Conservation (phyloP, 2,113 vertebrate species). For the Gobio gobio region DNA sequence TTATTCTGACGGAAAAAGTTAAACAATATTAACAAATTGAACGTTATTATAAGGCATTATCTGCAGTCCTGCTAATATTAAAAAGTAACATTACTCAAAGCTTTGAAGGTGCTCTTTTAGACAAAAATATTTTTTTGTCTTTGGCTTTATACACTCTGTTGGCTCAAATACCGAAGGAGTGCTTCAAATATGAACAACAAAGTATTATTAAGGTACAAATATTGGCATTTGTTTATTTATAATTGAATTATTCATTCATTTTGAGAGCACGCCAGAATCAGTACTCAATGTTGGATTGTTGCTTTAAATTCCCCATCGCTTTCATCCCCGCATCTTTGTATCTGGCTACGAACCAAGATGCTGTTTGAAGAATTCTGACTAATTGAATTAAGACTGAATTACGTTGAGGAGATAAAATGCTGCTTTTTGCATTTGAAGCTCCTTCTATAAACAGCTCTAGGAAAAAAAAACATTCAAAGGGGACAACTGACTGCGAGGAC, state of each 20-base stretch:
- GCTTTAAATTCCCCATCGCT: slow-evolving; percentile 23
- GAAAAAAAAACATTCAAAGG: slow-evolving; percentile 31
- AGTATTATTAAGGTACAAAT: slow-evolving; percentile 6
- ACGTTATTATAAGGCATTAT: neutral
- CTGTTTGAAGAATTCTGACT: slow-evolving; percentile 39
- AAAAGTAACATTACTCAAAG: neutral
- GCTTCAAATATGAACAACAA: neutral
- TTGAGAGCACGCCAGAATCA: slow-evolving; percentile 36
- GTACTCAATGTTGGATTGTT: slow-evolving; percentile 19
- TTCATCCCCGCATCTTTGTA: slow-evolving; percentile 11
- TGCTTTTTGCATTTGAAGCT: neutral
- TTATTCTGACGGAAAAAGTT: too few relatives aligned
- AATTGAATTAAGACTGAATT: slow-evolving; percentile 45
- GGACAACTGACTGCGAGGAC: slow-evolving; percentile 5
- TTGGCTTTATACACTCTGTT: neutral
- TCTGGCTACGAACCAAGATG: slow-evolving; percentile 30
- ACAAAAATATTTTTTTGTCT: neutral
- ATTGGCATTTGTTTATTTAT: slow-evolving; percentile 9
- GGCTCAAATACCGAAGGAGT: neutral
- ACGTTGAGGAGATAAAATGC: slow-evolving; percentile 9
- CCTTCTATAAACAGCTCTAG: slow-evolving; percentile 22
- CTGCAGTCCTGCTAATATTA: neutral
- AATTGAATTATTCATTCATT: slow-evolving; percentile 15
- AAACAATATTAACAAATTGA: neutral
- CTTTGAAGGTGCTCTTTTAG: neutral